Evolutionary conservation across 2,113 vertebrate genomes (phyloP).

Genomic region (Psammodynastes pulverulentus): DNA sequence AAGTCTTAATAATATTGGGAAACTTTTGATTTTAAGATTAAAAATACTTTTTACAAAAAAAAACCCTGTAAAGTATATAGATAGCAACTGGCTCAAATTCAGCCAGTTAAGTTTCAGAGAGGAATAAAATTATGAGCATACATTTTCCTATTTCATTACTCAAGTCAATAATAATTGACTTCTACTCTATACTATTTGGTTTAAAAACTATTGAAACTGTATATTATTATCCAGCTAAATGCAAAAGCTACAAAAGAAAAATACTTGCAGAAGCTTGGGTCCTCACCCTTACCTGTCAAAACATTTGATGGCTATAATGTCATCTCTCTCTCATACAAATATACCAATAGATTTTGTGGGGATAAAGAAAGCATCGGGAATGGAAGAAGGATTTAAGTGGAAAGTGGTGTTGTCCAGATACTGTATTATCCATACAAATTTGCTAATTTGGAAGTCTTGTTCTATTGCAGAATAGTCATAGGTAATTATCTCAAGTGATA

Average conservation of each 20-base stretch:
- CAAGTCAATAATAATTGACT: background rate
- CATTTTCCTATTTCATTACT: background rate
- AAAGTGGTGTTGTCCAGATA: background rate
- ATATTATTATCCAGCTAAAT: background rate
- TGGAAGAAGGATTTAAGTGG: background rate
- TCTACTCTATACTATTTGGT: background rate
- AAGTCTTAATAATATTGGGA: background rate
- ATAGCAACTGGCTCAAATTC: background rate
- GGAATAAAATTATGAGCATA: background rate
- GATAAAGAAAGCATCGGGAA: background rate
- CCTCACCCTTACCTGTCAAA: background rate
- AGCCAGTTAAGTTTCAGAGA: background rate
- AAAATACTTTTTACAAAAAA: background rate
- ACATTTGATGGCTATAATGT: background rate
- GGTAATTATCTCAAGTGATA: background rate
- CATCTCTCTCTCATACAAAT: background rate
- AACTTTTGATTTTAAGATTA: background rate
- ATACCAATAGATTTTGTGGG: background rate
- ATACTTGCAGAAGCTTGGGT: background rate
- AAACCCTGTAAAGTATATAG: background rate
- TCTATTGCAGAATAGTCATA: background rate
- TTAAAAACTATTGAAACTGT: background rate
- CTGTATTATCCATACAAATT: background rate
- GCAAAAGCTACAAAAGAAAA: background rate
- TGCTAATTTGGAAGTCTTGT: background rate